Percentiles rank a stretch among this genome's conserved stretches.
Conservation (phyloP, 1,140 invertebrate genomes). For the Leptonema lineaticorne region DNA sequence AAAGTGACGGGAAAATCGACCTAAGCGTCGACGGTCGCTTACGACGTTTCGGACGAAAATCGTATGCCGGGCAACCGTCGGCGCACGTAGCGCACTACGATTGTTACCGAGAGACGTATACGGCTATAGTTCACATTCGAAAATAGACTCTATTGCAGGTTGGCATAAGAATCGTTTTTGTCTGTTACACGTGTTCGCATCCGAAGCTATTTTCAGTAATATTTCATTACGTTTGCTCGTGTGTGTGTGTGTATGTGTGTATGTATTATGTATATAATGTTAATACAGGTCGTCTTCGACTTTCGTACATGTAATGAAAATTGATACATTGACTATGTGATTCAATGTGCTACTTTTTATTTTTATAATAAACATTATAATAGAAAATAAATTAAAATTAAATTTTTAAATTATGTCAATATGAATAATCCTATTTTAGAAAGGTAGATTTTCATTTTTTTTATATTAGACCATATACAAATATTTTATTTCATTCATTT, state of each 20-base stretch:
- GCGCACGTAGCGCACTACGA: constrained; percentile 13
- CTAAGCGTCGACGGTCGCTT: constrained; percentile 25
- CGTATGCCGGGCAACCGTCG: constrained; percentile 33
- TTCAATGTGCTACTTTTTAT: no score
- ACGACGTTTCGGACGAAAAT: constrained; percentile 12
- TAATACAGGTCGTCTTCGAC: no score
- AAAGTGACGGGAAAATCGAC: constrained; percentile 28
- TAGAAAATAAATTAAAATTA: no score
- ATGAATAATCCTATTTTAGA: no score
- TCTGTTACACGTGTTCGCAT: background rate
- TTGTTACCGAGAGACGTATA: background rate
- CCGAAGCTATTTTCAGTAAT: constrained; percentile 21
- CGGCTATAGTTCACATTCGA: background rate
- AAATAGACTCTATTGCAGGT: background rate
- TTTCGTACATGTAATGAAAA: no score
- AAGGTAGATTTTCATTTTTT: no score
- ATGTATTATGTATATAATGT: no score
- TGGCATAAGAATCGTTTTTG: background rate
- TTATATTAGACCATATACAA: no score
- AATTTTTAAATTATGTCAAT: no score
- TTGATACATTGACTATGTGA: no score
- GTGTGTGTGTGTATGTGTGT: constrained; percentile 1
- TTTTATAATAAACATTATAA: no score
- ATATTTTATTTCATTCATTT: no score
- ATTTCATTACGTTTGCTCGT: constrained; percentile 24